These are phyloP conservation scores for Mongoloraphidia duomilia DNA, from an alignment of 2,888 invertebrate genomes.

Conservation along the genomic window DNA sequence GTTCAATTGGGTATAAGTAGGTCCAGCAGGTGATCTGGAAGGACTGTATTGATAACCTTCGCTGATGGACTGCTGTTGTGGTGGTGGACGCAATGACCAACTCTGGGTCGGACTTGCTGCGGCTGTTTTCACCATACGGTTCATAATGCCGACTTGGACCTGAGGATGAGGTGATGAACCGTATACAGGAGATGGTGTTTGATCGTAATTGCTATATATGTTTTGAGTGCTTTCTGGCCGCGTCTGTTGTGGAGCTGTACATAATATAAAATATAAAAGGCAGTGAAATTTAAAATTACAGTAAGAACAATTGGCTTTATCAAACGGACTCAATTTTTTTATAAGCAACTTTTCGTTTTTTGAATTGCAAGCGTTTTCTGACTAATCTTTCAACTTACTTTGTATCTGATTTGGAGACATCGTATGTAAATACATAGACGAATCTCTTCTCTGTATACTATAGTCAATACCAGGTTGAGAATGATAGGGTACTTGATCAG, in stretches of 20 bases:
- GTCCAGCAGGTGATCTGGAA: conserved; percentile 64
- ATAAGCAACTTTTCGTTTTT: conserved; percentile 12
- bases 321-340: not conserved
- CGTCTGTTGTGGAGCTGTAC: conserved; percentile 30
- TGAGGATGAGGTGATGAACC: conserved; percentile 36
- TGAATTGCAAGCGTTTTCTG: conserved; percentile 7
- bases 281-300: not conserved
- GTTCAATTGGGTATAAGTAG: not conserved
- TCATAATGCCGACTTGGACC: conserved; percentile 37
- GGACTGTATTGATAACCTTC: conserved; percentile 52
- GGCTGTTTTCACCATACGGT: conserved; percentile 44
- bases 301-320: not conserved
- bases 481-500: conserved; percentile 15
- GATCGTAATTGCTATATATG: conserved; percentile 46
- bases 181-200: conserved; percentile 48
- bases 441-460: conserved; percentile 37
- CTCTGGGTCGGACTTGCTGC: conserved; percentile 49
- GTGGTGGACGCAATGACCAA: conserved; percentile 38
- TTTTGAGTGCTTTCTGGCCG: conserved; percentile 47
- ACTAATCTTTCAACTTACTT: not conserved
- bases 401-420: conserved; percentile 12
- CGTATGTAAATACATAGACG: conserved; percentile 3
- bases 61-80: conserved; percentile 38
- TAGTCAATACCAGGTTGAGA: conserved; percentile 41
- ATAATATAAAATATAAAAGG: conserved; percentile 15